These are phyloP conservation scores for Pachyramphus minor DNA, from an alignment of 2,113 vertebrate genomes.

Conservation along the genomic window DNA sequence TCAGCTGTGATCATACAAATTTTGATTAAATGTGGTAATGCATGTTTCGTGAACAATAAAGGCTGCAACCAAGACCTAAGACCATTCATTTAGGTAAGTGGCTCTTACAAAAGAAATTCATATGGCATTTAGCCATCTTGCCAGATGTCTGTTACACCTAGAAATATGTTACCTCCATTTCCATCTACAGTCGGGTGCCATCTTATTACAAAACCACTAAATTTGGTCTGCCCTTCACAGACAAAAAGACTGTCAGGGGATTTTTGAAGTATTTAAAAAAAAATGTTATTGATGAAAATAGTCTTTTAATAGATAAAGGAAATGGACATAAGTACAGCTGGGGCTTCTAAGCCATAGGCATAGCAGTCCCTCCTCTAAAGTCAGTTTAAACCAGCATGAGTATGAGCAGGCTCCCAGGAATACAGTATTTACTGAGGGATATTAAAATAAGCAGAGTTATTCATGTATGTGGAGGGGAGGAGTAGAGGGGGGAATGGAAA, in stretches of 20 bases:
- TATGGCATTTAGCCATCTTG: background rate
- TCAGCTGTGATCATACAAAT: background rate
- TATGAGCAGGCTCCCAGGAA: background rate
- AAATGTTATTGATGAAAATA: background rate
- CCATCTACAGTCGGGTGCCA: background rate
- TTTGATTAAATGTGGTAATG: background rate
- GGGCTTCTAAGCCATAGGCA: background rate
- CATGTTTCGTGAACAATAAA: background rate
- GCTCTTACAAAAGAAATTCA: background rate
- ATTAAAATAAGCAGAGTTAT: background rate
- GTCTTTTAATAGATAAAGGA: background rate
- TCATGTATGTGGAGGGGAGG: background rate
- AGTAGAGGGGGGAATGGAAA: background rate
- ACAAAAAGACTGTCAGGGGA: background rate
- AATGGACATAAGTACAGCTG: background rate
- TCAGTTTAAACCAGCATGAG: background rate
- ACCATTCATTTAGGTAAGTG: background rate
- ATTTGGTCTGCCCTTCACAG: background rate
- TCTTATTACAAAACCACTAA: background rate
- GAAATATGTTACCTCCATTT: background rate
- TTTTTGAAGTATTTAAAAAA: background rate
- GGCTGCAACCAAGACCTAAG: background rate
- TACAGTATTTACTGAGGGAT: background rate
- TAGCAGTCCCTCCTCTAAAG: background rate
- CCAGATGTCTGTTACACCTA: background rate